phyloP scores from a whole-genome alignment of 2,797 vertebrate species.

The Silurus lanzhouensis region DNA sequence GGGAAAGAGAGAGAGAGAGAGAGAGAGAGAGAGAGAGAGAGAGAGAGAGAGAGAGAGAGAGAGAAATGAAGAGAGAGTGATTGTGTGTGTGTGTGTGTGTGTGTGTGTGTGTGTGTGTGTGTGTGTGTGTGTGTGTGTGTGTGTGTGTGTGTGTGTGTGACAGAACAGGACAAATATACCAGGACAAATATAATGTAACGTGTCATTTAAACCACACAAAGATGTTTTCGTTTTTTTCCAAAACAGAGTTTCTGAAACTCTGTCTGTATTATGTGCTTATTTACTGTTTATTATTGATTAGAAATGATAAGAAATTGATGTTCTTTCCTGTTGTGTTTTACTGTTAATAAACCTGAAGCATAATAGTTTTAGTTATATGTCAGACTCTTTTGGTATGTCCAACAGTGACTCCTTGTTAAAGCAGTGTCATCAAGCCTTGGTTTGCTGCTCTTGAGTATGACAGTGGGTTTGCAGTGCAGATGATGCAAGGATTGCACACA shows the following conservation, averaged over 20 bases:
- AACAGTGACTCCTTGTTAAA: constrained; percentile 16
- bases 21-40: no score
- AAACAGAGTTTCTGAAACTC: neutral
- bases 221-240: neutral
- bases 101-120: neutral
- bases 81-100: no score
- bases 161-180: neutral
- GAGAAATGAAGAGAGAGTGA: no score
- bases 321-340: neutral
- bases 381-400: neutral
- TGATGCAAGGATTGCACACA: constrained; percentile 37
- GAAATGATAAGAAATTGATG: neutral
- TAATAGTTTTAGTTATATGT: neutral
- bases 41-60: no score
- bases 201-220: constrained; percentile 39
- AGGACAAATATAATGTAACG: constrained; percentile 33
- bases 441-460: neutral
- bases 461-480: constrained; percentile 15
- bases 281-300: neutral
- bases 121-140: neutral
- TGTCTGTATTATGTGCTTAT: neutral
- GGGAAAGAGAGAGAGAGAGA: neutral
- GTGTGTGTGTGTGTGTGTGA: neutral
- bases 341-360: neutral
- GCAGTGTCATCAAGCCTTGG: constrained; percentile 2